Conservation (phyloP, 1,140 invertebrate genomes). For the Hylaeus volcanicus region DNA sequence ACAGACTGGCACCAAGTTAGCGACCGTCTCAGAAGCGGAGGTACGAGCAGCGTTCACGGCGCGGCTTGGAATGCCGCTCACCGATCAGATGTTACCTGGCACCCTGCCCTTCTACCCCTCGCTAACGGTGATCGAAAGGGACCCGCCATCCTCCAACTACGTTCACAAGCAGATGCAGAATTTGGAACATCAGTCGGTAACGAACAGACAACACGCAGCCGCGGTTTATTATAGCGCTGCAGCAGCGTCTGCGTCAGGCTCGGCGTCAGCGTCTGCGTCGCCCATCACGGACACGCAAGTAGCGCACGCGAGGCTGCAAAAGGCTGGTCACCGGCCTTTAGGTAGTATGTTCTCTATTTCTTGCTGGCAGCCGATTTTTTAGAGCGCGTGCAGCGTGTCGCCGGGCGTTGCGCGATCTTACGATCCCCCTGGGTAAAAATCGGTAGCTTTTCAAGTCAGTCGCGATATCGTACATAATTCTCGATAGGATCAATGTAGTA, state of each 20-base stretch:
- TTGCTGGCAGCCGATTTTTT: constrained; percentile 58
- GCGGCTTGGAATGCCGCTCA: constrained; percentile 86
- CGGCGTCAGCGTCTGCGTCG: constrained; percentile 70
- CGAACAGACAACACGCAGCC: constrained; percentile 50
- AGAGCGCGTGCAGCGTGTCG: constrained; percentile 32
- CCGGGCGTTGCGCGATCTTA: not conserved
- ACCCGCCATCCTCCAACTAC: constrained; percentile 66
- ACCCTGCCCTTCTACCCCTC: constrained; percentile 89
- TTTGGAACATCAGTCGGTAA: constrained; percentile 80
- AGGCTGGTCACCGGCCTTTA: constrained; percentile 89
- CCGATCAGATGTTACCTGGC: constrained; percentile 86
- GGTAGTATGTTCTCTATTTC: constrained; percentile 83
- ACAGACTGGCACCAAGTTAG: constrained; percentile 81
- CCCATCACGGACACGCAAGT: constrained; percentile 86
- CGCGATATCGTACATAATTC: too few species aligned
- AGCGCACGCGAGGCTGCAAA: constrained; percentile 88
- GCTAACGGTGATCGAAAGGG: constrained; percentile 83
- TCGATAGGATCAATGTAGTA: too few species aligned
- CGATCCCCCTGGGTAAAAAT: too few species aligned
- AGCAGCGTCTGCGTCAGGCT: constrained; percentile 39
- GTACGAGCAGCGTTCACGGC: constrained; percentile 87
- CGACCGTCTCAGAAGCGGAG: constrained; percentile 89
- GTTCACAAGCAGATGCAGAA: constrained; percentile 84
- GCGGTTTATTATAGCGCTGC: constrained; percentile 18
- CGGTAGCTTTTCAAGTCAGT: too few species aligned